These are phyloP conservation scores for Pachycephus smyrnensis DNA, from an alignment of 2,888 invertebrate genomes.

Conservation along the genomic window DNA sequence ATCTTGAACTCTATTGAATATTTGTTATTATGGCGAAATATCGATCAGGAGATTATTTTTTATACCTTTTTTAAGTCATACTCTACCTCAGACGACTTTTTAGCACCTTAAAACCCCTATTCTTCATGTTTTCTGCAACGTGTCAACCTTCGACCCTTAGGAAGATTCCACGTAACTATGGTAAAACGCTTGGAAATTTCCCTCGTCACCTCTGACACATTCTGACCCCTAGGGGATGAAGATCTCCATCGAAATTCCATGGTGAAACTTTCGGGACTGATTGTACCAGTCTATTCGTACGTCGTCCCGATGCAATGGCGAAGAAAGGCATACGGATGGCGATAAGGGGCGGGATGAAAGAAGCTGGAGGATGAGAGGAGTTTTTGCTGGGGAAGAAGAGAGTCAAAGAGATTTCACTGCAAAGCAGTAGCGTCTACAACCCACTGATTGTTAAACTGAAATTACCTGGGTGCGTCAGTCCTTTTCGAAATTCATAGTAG, in stretches of 20 bases:
- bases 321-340: not conserved
- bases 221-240: not conserved
- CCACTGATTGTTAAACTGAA: not conserved
- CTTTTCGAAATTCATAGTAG: not conserved
- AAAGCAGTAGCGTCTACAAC: not conserved
- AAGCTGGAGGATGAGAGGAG: constrained; percentile 27
- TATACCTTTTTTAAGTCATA: not conserved
- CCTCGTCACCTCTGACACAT: not conserved
- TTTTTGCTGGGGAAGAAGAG: constrained; percentile 19
- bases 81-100: not conserved
- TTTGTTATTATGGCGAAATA: not conserved
- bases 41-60: not conserved
- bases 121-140: not conserved
- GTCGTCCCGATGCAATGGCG: not conserved
- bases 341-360: constrained; percentile 54
- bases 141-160: not conserved
- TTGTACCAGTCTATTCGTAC: not conserved
- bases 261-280: not conserved
- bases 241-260: not conserved
- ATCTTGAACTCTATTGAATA: not conserved
- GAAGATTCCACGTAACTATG: not conserved
- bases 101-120: not conserved
- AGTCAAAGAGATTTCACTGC: constrained; percentile 21
- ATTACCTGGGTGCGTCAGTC: not conserved
- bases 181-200: not conserved